These are phyloP conservation scores for Todiramphus chloris DNA, from an alignment of 2,113 vertebrate species.

Conservation along the genomic window DNA sequence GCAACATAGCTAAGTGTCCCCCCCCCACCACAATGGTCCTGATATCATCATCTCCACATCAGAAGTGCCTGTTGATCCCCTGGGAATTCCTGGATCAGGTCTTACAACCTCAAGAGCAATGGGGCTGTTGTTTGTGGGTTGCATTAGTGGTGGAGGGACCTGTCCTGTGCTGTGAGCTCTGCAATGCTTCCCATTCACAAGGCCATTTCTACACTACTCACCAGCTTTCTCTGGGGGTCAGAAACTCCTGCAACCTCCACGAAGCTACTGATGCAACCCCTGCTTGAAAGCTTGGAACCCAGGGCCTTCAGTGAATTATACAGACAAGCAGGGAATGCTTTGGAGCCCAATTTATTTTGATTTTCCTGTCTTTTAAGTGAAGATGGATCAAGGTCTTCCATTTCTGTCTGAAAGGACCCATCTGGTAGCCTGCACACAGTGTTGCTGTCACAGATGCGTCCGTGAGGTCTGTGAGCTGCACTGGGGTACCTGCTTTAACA, in stretches of 20 bases:
- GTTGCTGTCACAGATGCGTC: background rate
- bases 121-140: background rate
- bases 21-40: accelerated
- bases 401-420: background rate
- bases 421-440: accelerated
- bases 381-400: background rate
- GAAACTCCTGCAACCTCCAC: background rate
- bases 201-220: background rate
- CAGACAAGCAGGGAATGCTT: background rate
- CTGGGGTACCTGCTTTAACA: background rate
- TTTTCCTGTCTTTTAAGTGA: background rate
- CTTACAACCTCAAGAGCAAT: background rate
- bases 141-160: background rate
- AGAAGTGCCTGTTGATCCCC: no score
- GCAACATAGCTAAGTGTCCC: background rate
- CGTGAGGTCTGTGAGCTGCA: background rate
- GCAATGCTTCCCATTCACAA: background rate
- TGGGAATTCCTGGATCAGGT: background rate
- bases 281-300: background rate
- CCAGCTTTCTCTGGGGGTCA: background rate
- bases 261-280: background rate
- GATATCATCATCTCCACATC: accelerated
- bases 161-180: background rate
- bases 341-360: background rate
- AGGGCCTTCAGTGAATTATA: background rate